phyloP scores from a whole-genome alignment of 2,888 invertebrate species.

The Oligia fasciuncula region DNA sequence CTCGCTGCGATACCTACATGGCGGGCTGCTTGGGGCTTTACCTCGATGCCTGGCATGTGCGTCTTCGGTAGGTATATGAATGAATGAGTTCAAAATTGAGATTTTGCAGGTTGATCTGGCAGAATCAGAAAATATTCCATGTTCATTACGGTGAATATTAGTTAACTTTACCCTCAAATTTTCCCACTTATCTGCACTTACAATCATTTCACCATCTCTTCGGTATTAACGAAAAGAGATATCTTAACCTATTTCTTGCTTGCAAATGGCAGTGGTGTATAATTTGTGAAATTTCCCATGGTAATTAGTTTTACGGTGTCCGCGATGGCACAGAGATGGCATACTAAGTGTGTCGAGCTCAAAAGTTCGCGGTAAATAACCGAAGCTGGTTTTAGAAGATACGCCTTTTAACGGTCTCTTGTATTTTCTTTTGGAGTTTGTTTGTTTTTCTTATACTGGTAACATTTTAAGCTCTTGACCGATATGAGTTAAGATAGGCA shows the following conservation, averaged over 20 bases:
- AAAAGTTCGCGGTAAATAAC: conserved; percentile 53
- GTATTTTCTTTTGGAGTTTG: conserved; percentile 17
- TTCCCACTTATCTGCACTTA: background rate
- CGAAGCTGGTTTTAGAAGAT: conserved; percentile 40
- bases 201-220: conserved; percentile 18
- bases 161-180: background rate
- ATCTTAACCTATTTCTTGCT: conserved; percentile 43
- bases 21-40: no score
- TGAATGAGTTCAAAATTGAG: no score
- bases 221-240: conserved; percentile 34
- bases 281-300: conserved; percentile 61
- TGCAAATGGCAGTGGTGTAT: conserved; percentile 45
- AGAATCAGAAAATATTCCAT: no score
- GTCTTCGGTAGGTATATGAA: no score
- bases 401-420: conserved; percentile 28
- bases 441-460: conserved; percentile 5
- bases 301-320: conserved; percentile 59
- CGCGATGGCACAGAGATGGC: conserved; percentile 48
- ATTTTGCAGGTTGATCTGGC: no score
- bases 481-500: background rate
- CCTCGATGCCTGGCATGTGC: no score
- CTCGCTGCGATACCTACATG: no score
- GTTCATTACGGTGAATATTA: no score
- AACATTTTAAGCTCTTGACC: conserved; percentile 13
- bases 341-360: conserved; percentile 58